phyloP scores from a whole-genome alignment of 2,113 vertebrate species.

The Cephalopterus ornatus region DNA sequence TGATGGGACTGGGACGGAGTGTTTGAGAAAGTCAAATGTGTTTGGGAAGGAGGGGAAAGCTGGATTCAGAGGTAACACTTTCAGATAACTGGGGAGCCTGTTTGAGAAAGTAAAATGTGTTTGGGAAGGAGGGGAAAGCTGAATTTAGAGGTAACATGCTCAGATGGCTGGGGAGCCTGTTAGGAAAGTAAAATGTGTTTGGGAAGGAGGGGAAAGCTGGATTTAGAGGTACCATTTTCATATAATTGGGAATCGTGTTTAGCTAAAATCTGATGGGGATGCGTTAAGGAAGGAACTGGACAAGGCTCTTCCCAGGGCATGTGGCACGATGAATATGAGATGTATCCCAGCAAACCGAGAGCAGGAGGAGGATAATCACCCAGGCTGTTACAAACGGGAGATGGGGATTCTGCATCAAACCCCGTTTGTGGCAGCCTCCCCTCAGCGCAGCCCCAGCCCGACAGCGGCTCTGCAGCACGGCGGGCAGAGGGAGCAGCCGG shows the following conservation, averaged over 20 bases:
- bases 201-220: neutral
- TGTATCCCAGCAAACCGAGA: neutral
- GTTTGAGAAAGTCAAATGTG: neutral
- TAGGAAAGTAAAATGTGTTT: neutral
- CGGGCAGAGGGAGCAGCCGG: neutral
- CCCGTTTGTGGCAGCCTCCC: neutral
- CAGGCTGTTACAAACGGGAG: fast-evolving
- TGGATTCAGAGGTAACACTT: neutral
- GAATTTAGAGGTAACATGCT: no score
- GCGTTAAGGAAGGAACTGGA: neutral
- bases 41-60: neutral
- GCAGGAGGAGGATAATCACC: neutral
- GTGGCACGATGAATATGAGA: neutral
- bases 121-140: neutral
- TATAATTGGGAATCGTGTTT: neutral
- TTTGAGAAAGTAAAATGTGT: neutral
- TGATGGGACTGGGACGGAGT: neutral
- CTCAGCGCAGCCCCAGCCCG: no score
- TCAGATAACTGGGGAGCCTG: no score
- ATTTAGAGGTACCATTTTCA: neutral
- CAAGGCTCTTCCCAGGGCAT: neutral
- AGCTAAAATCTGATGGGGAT: neutral
- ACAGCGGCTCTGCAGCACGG: neutral
- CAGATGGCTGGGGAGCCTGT: no score
- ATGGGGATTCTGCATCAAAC: neutral